Evolutionary conservation across 92 coral and sea anemone species (phyloP).

Genomic region (Epizoanthus ramosus): DNA sequence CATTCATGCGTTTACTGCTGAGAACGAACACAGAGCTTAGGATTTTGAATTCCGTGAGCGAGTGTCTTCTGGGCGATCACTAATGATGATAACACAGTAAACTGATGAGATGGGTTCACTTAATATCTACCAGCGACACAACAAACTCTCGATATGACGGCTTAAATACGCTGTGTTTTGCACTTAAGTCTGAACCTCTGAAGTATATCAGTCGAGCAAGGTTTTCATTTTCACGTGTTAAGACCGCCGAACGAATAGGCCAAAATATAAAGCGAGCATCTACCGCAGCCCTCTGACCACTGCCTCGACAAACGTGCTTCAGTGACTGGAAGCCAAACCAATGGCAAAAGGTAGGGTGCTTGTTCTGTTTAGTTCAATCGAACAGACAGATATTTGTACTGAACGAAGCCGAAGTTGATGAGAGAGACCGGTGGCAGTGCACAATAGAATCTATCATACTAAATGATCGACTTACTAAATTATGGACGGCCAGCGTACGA

Average conservation of each 20-base stretch:
- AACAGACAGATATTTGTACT: constrained; percentile 17
- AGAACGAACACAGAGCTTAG: not conserved
- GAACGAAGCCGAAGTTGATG: too few species aligned
- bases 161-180: constrained; percentile 1
- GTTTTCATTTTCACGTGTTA: not conserved
- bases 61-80: not conserved
- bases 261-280: not conserved
- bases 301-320: not conserved
- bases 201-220: too few species aligned
- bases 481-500: too few species aligned
- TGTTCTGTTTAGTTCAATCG: not conserved
- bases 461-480: too few species aligned
- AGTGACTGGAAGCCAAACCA: not conserved
- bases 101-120: not conserved
- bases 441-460: too few species aligned
- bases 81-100: constrained; percentile 14
- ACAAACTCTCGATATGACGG: constrained; percentile 1
- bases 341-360: not conserved
- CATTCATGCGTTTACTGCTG: constrained; percentile 18
- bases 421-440: too few species aligned
- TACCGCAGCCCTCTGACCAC: not conserved
- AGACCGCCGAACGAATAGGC: not conserved
- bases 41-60: constrained; percentile 11
- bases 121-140: constrained; percentile 3
- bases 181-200: not conserved